Evolutionary conservation across 2,113 vertebrate species (phyloP).

Genomic region (Halcyon senegalensis): DNA sequence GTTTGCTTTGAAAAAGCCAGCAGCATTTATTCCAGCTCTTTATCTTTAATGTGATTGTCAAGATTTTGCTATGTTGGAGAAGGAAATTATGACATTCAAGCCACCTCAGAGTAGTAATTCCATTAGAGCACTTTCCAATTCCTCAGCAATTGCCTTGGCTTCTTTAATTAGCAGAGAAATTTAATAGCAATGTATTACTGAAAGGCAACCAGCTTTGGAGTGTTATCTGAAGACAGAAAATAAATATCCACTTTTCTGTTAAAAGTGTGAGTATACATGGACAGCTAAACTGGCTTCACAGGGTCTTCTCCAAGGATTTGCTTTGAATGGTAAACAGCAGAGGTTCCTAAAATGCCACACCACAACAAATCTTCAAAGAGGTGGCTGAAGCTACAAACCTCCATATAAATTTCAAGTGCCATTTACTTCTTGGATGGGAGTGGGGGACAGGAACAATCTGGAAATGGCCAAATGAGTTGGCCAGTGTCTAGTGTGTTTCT

Average conservation of each 20-base stretch:
- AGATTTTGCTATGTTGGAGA: constrained; percentile 5
- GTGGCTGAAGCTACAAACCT: background rate
- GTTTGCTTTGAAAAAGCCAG: constrained; percentile 11
- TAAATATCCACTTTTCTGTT: background rate
- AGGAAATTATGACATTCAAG: constrained; percentile 15
- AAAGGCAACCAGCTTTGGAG: background rate
- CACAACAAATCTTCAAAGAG: background rate
- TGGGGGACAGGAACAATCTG: background rate
- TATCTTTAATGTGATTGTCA: constrained; percentile 4
- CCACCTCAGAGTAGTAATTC: constrained; percentile 25
- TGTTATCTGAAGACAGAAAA: background rate
- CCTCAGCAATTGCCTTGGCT: background rate
- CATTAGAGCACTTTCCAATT: constrained; percentile 15
- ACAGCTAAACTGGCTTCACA: background rate
- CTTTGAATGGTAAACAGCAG: background rate
- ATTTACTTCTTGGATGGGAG: background rate
- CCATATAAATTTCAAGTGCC: background rate
- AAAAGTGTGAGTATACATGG: background rate
- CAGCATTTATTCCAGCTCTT: constrained; percentile 18
- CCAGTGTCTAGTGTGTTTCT: background rate
- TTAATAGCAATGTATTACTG: background rate
- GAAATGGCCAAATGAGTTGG: background rate
- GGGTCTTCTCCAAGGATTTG: background rate
- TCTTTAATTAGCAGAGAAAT: constrained; percentile 47
- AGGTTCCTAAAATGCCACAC: background rate